A percentile compares a stretch with the other conserved stretches of the same genome.
Conservation (phyloP, 2,888 invertebrate species). For the Malthinus seriepunctatus region DNA sequence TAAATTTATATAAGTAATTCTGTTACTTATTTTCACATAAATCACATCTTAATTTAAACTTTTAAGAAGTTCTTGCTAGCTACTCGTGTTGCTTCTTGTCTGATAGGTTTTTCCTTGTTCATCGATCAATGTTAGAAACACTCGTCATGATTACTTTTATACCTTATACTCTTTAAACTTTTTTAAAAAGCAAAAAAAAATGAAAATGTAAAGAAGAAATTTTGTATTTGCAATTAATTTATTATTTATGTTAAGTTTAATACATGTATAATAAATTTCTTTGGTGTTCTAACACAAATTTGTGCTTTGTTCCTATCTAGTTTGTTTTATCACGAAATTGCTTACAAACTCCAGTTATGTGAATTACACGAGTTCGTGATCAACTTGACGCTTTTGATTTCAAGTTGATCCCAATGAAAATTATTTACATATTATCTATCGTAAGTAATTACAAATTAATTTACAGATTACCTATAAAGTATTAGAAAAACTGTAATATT, state of each 20-base stretch:
- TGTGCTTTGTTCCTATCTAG: neutral
- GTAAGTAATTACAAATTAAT: too few relatives aligned
- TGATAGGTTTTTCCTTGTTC: conserved; percentile 7
- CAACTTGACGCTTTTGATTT: too few relatives aligned
- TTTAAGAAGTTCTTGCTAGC: neutral
- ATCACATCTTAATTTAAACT: conserved; percentile 2
- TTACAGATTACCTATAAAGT: too few relatives aligned
- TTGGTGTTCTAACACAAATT: neutral
- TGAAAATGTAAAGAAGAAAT: too few relatives aligned
- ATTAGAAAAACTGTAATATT: too few relatives aligned
- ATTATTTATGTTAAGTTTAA: neutral
- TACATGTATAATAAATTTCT: neutral
- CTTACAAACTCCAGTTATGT: neutral
- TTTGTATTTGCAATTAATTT: too few relatives aligned
- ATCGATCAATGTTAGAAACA: conserved; percentile 5
- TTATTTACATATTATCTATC: too few relatives aligned
- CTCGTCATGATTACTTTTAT: conserved; percentile 6
- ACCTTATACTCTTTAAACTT: neutral
- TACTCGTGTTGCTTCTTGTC: conserved; percentile 1
- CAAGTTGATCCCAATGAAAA: too few relatives aligned
- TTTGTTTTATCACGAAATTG: conserved; percentile 3
- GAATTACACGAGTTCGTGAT: too few relatives aligned
- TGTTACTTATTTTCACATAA: conserved; percentile 1
- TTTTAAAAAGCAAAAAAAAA: too few relatives aligned
- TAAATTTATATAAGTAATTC: too few relatives aligned